These are phyloP conservation scores for Luidia sarsii DNA, from an alignment of 53 echinoderm and acorn worm species.

Conservation along the genomic window DNA sequence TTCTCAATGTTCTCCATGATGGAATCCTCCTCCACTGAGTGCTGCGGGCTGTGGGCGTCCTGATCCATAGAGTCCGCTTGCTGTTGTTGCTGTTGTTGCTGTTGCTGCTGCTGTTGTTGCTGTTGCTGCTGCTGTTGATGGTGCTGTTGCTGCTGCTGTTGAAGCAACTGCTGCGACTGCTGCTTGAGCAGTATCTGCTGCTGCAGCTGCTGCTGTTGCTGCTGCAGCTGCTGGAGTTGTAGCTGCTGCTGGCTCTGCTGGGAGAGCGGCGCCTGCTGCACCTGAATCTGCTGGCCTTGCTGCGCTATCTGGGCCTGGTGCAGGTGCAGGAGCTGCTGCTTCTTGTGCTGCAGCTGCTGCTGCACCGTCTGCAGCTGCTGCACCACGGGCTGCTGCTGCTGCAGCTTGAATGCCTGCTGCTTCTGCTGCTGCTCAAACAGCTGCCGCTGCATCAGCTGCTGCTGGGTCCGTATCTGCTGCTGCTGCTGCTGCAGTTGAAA, in stretches of 20 bases:
- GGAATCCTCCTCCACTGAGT: conserved; percentile 48
- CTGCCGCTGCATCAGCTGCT: conserved; percentile 31
- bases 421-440: conserved; percentile 38
- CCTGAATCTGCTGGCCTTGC: conserved; percentile 52
- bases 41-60: conserved; percentile 30
- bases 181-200: background rate
- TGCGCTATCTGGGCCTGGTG: conserved; percentile 49
- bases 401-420: conserved; percentile 43
- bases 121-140: conserved; percentile 4
- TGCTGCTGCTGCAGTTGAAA: conserved; percentile 45
- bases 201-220: conserved; percentile 1
- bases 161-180: conserved; percentile 34
- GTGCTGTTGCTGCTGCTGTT: conserved; percentile 34
- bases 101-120: conserved; percentile 26
- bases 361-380: conserved; percentile 49
- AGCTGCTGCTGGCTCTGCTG: conserved; percentile 20
- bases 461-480: conserved; percentile 25
- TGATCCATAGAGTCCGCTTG: background rate
- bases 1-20: conserved; percentile 60
- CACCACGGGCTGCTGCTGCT: conserved; percentile 47
- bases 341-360: conserved; percentile 40
- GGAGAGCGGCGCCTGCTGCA: conserved; percentile 29
- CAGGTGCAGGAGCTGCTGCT: conserved; percentile 41
- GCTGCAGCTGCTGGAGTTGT: conserved; percentile 40
- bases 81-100: conserved; percentile 4